Conservation (phyloP, 2,113 vertebrate genomes). For the Thryonomys swinderianus region DNA sequence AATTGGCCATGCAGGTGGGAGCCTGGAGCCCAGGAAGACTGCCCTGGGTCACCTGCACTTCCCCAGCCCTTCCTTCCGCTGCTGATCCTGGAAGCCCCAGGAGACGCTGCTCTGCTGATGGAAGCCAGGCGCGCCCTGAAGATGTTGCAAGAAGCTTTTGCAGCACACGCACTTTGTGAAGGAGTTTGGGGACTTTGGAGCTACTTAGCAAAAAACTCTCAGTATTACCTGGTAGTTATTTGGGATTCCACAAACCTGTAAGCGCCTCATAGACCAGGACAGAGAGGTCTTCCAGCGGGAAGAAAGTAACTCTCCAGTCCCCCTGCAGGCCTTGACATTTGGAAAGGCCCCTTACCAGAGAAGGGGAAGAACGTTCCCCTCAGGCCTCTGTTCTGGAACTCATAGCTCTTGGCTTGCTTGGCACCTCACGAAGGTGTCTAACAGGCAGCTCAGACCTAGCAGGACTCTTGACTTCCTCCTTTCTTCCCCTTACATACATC, state of each 20-base stretch:
- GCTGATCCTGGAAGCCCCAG: slow-evolving; percentile 18
- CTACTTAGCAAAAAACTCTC: slow-evolving; percentile 48
- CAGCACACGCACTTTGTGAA: background rate
- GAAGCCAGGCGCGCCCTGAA: background rate
- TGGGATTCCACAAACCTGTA: background rate
- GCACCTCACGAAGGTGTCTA: background rate
- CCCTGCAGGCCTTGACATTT: background rate
- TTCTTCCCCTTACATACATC: background rate
- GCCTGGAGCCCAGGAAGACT: slow-evolving; percentile 10
- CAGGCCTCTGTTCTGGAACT: background rate
- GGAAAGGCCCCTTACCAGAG: background rate
- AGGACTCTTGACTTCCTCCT: background rate
- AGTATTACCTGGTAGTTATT: background rate
- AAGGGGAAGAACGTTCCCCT: background rate
- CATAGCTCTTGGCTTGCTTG: background rate
- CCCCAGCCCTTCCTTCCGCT: background rate
- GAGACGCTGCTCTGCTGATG: slow-evolving; percentile 34
- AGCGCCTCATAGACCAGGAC: background rate
- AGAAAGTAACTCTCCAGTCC: background rate
- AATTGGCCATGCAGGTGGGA: slow-evolving; percentile 46
- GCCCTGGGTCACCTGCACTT: slow-evolving; percentile 1
- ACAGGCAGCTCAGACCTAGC: background rate
- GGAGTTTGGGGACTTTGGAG: background rate
- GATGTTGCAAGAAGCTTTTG: background rate
- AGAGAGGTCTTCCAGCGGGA: background rate